phyloP scores from a whole-genome alignment of 2,797 vertebrate genomes.

The Ceryle rudis region DNA sequence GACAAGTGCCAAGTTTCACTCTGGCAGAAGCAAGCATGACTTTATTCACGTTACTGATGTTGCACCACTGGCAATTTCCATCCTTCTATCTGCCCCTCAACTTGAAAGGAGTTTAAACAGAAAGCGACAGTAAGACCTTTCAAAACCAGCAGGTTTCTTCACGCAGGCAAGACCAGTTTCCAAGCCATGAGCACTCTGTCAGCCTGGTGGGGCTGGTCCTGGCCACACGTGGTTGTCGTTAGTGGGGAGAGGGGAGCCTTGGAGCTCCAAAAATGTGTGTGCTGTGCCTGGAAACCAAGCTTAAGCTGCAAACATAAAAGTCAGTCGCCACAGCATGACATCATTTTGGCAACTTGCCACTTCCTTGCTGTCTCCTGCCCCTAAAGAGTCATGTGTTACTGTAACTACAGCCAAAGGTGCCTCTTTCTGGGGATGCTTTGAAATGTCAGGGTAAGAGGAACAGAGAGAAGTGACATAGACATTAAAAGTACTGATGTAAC shows the following conservation, averaged over 20 bases:
- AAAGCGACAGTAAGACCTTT: too few relatives aligned
- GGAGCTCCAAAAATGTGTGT: accelerated
- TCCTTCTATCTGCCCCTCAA: not conserved
- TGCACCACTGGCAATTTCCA: not conserved
- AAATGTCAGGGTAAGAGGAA: not conserved
- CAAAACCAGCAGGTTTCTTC: not conserved
- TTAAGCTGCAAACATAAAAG: not conserved
- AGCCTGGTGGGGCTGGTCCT: not conserved
- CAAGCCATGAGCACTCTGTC: not conserved
- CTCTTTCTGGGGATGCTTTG: not conserved
- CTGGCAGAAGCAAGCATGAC: not conserved
- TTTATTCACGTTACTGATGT: not conserved
- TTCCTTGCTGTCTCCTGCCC: not conserved
- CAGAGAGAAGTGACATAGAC: not conserved
- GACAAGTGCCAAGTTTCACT: not conserved
- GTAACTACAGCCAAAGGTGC: not conserved
- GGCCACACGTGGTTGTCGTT: not conserved
- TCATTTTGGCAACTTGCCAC: not conserved
- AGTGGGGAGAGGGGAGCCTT: not conserved
- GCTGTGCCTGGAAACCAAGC: not conserved
- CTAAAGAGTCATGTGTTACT: not conserved
- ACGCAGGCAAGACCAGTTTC: accelerated
- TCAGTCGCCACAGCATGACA: not conserved
- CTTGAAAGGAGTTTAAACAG: too few relatives aligned
- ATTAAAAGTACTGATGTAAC: not conserved